Evolutionary conservation across 2,888 invertebrate genomes (phyloP).

Genomic region (Yponomeuta plumbellus): DNA sequence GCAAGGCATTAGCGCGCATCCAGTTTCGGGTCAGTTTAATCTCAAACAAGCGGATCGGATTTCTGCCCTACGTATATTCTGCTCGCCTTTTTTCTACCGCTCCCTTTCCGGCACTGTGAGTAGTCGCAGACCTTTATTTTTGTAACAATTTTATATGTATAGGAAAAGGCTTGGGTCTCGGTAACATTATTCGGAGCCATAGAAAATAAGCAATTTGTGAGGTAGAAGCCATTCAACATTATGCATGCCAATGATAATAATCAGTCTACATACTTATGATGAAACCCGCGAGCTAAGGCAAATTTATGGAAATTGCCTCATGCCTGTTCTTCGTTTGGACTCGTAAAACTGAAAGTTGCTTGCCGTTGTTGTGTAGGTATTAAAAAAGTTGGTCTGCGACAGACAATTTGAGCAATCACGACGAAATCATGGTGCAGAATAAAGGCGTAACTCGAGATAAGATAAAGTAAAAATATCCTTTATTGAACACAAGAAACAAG

Average conservation of each 20-base stretch:
- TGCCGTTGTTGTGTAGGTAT: neutral
- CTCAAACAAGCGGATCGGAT: slow-evolving; percentile 45
- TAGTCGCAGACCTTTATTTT: neutral
- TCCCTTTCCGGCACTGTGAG: neutral
- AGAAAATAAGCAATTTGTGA: neutral
- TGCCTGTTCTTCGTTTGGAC: slow-evolving; percentile 12
- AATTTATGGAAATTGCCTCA: slow-evolving; percentile 15
- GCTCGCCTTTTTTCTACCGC: neutral
- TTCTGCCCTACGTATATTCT: slow-evolving; percentile 11
- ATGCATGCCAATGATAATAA: slow-evolving; percentile 4
- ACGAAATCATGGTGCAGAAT: neutral
- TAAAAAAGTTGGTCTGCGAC: neutral
- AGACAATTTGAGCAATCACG: slow-evolving; percentile 1
- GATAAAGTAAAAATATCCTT: too few species aligned
- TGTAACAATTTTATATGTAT: neutral
- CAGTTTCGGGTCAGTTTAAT: slow-evolving; percentile 50
- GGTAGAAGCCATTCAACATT: neutral
- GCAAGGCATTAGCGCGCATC: slow-evolving; percentile 38
- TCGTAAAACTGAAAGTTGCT: slow-evolving; percentile 13
- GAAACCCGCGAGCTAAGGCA: slow-evolving; percentile 8
- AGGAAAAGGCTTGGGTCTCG: neutral
- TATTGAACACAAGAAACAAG: too few species aligned
- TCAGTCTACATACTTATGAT: slow-evolving; percentile 14
- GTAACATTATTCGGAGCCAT: neutral
- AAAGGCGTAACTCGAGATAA: neutral